Evolutionary conservation across 2,888 invertebrate genomes (phyloP), one percentile per base, ranked within the genome.

Genomic region (Panzeria rudis): DNA sequence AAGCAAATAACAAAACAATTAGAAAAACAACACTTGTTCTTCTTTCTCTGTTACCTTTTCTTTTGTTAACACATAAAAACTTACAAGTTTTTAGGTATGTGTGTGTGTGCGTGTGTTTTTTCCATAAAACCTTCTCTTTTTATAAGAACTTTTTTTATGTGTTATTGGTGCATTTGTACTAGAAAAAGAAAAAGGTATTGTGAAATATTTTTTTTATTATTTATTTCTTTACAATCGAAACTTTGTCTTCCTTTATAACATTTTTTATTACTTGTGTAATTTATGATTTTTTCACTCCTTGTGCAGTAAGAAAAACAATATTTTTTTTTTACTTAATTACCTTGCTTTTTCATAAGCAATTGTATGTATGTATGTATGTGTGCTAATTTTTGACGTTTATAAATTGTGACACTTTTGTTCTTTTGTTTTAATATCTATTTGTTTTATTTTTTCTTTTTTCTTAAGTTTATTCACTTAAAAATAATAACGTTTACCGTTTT

Each of bases 401-500:
- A 25, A 56, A 50, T 38, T 62, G 41, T 76, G 56, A 69, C 41
- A 64, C 47, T 68, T 35, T 64, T 38, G 2, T 73, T 56, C 44
- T 50, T 41, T n/a, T 75, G 56, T 35, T 32, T 66, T n/a, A n/a
- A 17, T 68, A 17, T 72, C n/a, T 44, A 61, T 73, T 83, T 47
- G 6, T 25, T 25, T 44, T 38, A 38, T 38, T 11, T 32, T 54
- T 32, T 13, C 59, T 50, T 41, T 17, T 11, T 59, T 29, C 47
- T 56, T 47, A 29, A 52, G 29, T 41, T 69, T 50, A 29, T 64
- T 47, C n/a, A 79, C 29, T 76, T 44, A 47, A 76, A 66, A 54
- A 66, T 35, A 77, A 54, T 29, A 73, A 62, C 61, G 52, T 44
- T 69, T 29, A 64, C 54, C 78, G 73, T 64, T 59, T 66, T 38